Evolutionary conservation across 1,140 invertebrate genomes (phyloP), one percentile per base, ranked within the genome.

Genomic region (Muscidifurax raptorellus): DNA sequence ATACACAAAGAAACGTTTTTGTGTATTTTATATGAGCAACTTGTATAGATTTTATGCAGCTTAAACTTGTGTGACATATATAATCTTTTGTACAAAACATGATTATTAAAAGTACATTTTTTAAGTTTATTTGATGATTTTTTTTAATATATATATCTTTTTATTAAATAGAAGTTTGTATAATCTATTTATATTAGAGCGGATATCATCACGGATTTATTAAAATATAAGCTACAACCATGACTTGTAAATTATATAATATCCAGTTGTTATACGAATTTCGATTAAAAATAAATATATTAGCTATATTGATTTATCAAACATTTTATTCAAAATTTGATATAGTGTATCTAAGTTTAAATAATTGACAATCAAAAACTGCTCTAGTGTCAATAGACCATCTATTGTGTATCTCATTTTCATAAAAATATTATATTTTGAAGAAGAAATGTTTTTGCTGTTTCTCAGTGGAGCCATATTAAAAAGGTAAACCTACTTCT

Each of bases 51-150:
- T 81, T 85, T 81, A 81, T 59, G 40, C 36, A 76, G 59, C 28
- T 76, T 12, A n/a, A 85, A 32, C 44, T 76, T 81, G 59, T 75
- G 59, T 80, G 47, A 74, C 47, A 27, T 75, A 64, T 40, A 81
- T 59, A 44, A 78, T 77, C n/a, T 85, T 85, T 85, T 85, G 80
- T 85, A 82, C 47, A 85, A 82, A 82, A 77, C 47, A 80, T 15
- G 27, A 75, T 74, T 9, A 77, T 85, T 85, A 79, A 85, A 82
- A 72, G 12, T 66, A 47, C n/a, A 52, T 71, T 82, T 82, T 85
- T 67, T 80, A 80, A 85, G 79, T 81, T 80, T 80, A 75, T 28
- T 64, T 40, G 25, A n/a, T 28, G 59, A n/a, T 84, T 84, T 66
- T 80, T 59, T 59, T 59, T 18, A 5, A 0, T 59, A n/a, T 59